phyloP scores from a whole-genome alignment of 2,113 vertebrate genomes.

The Bubalus kerabau region DNA sequence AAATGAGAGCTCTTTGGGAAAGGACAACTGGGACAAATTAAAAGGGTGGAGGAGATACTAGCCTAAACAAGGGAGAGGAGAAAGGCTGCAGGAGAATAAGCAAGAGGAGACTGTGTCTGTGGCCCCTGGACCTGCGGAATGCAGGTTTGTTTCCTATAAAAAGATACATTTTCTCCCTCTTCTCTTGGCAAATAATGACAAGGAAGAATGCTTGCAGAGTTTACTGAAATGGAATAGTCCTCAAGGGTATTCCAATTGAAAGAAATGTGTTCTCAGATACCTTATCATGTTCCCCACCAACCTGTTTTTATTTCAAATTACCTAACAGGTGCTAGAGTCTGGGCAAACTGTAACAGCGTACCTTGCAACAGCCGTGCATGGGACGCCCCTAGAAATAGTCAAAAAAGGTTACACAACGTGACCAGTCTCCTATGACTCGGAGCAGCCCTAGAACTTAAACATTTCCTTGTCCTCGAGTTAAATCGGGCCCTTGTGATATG shows the following conservation, averaged over 20 bases:
- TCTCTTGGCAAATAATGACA: slow-evolving; percentile 7
- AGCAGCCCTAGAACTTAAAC: slow-evolving; percentile 79
- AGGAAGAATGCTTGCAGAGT: slow-evolving; percentile 19
- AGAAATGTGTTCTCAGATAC: slow-evolving; percentile 50
- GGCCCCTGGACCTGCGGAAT: background rate
- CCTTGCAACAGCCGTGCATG: slow-evolving; percentile 80
- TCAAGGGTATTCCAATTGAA: slow-evolving; percentile 4
- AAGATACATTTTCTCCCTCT: background rate
- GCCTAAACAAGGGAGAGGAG: background rate
- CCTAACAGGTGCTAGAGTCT: slow-evolving; percentile 78
- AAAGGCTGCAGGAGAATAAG: background rate
- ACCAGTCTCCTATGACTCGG: slow-evolving; percentile 70
- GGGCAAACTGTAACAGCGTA: slow-evolving; percentile 66
- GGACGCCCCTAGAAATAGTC: slow-evolving; percentile 62
- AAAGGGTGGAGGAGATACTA: slow-evolving; percentile 20
- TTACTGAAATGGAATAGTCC: slow-evolving; percentile 51
- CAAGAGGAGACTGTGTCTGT: background rate
- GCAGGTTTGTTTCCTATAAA: slow-evolving; percentile 24
- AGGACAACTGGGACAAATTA: slow-evolving; percentile 3
- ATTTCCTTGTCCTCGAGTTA: slow-evolving; percentile 81
- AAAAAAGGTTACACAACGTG: slow-evolving; percentile 66
- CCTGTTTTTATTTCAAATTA: slow-evolving; percentile 74
- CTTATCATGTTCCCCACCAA: slow-evolving; percentile 55
- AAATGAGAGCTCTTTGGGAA: background rate
- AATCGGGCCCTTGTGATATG: slow-evolving; percentile 71